phyloP scores from a whole-genome alignment of 2,113 vertebrate species.

The Peromyscus californicus region DNA sequence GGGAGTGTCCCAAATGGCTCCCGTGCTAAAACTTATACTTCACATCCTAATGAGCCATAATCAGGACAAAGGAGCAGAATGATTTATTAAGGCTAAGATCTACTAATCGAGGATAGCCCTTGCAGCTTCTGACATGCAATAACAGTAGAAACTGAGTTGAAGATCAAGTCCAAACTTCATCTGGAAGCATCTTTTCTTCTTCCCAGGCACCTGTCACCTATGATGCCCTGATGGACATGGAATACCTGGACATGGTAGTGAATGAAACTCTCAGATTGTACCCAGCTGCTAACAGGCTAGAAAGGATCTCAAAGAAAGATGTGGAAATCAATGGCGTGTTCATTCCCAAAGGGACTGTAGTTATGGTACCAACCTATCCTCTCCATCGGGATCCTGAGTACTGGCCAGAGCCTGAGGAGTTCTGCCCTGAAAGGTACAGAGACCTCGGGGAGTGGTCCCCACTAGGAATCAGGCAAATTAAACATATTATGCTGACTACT shows the following conservation, averaged over 20 bases:
- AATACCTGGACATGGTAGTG: slow-evolving; percentile 92
- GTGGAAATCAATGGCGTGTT: slow-evolving; percentile 89
- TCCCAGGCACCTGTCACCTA: slow-evolving; percentile 87
- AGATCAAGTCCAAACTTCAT: not conserved
- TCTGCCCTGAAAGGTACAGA: slow-evolving; percentile 92
- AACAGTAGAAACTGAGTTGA: not conserved
- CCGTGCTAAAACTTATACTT: not conserved
- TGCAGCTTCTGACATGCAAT: not conserved
- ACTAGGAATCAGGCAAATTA: not conserved
- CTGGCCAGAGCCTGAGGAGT: slow-evolving; percentile 91
- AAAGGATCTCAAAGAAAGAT: slow-evolving; percentile 91
- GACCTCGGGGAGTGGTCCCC: rapidly evolving
- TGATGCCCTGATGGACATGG: slow-evolving; percentile 88
- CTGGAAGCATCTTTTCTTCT: not conserved
- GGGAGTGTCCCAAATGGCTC: not conserved
- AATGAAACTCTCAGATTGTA: slow-evolving; percentile 90
- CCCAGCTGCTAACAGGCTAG: slow-evolving; percentile 84
- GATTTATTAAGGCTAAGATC: not conserved
- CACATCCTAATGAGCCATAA: not conserved
- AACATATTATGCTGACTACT: not conserved
- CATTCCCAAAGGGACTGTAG: slow-evolving; percentile 88
- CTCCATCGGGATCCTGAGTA: slow-evolving; percentile 86
- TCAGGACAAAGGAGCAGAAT: not conserved
- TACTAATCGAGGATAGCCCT: not conserved
- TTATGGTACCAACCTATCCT: slow-evolving; percentile 86